Conservation (phyloP, 2,797 vertebrate genomes). For the Odontamblyopus lacepedii region DNA sequence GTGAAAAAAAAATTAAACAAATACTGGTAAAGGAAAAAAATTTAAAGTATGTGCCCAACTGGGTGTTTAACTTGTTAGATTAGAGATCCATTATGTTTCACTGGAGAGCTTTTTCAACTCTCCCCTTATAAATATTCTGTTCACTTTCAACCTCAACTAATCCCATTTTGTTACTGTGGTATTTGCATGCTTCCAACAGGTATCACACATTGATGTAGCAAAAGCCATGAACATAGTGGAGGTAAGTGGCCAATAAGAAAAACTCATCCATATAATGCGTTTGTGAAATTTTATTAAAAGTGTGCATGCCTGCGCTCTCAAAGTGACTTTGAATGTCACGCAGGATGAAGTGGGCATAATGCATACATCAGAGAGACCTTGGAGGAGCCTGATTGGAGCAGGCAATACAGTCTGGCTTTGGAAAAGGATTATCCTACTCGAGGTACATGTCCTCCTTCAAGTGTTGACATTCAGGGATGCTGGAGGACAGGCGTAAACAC, state of each 20-base stretch:
- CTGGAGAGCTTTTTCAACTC: constrained; percentile 17
- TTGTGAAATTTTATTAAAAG: constrained; percentile 76
- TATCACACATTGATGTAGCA: constrained; percentile 44
- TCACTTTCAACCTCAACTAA: constrained; percentile 55
- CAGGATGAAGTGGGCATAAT: constrained; percentile 67
- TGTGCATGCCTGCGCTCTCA: constrained; percentile 61
- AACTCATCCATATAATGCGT: constrained; percentile 77
- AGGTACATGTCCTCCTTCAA: constrained; percentile 56
- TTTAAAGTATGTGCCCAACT: neutral
- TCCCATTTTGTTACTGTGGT: constrained; percentile 55
- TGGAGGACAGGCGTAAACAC: constrained; percentile 73
- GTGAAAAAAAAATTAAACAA: too few species aligned
- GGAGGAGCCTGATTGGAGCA: constrained; percentile 64
- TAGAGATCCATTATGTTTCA: neutral
- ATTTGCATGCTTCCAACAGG: constrained; percentile 38
- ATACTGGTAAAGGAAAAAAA: neutral
- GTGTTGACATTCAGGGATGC: constrained; percentile 74
- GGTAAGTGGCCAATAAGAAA: constrained; percentile 65
- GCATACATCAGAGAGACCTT: constrained; percentile 69
- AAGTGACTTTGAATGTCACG: constrained; percentile 76
- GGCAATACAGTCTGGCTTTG: constrained; percentile 54
- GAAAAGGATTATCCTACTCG: constrained; percentile 72
- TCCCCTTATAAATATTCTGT: constrained; percentile 38
- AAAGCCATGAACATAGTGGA: constrained; percentile 52
- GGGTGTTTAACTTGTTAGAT: neutral